These are phyloP conservation scores for Struthio camelus DNA, from an alignment of 2,113 vertebrate species.

Conservation along the genomic window DNA sequence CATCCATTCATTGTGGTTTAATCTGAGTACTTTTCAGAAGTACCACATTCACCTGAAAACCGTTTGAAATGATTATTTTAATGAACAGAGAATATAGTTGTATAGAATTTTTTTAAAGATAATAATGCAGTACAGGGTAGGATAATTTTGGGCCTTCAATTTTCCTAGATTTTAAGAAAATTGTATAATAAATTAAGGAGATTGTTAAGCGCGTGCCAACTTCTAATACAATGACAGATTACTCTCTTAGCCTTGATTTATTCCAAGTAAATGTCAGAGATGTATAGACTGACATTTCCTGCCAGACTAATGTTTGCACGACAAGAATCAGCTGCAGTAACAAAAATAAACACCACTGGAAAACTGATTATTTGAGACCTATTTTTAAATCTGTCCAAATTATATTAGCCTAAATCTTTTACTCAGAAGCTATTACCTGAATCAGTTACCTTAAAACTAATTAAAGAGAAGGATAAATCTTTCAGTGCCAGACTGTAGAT, in stretches of 20 bases:
- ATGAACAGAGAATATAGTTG: neutral
- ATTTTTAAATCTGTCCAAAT: neutral
- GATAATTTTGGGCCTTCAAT: neutral
- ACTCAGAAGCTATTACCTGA: neutral
- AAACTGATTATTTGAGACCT: neutral
- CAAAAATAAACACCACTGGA: neutral
- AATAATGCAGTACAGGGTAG: neutral
- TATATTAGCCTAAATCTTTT: neutral
- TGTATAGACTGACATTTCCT: neutral
- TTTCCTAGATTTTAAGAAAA: neutral
- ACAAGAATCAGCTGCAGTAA: neutral
- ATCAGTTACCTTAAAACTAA: neutral
- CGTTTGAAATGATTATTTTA: neutral
- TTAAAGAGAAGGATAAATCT: neutral
- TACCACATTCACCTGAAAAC: neutral
- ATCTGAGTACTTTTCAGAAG: neutral
- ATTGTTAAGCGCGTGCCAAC: neutral
- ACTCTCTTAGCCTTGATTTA: too few relatives aligned
- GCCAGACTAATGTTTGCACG: neutral
- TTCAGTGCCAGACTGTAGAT: neutral
- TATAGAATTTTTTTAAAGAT: neutral
- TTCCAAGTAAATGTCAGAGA: too few relatives aligned
- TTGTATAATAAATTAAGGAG: neutral
- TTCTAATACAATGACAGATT: slow-evolving; percentile 17
- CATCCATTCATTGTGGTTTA: neutral